Conservation (phyloP, 2,888 invertebrate species). For the Leptarthrus brevirostris region DNA sequence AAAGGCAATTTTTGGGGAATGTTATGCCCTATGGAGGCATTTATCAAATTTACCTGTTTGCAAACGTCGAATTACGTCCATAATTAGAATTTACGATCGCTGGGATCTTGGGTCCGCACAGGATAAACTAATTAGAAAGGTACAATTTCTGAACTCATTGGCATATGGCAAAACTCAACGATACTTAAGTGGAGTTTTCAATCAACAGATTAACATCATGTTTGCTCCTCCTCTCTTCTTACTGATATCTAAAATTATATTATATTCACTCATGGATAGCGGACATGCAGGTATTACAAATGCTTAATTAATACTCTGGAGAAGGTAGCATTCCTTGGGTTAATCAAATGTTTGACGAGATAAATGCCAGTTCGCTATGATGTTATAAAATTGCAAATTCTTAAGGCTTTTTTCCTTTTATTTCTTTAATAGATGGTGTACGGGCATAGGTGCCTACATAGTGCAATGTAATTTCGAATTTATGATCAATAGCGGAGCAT, state of each 20-base stretch:
- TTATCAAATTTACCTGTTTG: background rate
- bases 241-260: background rate
- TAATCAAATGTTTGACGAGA: background rate
- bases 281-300: background rate
- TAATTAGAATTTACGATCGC: slow-evolving; percentile 4
- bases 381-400: no score
- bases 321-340: background rate
- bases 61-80: background rate
- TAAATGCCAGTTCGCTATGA: background rate
- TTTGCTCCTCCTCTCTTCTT: background rate
- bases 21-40: slow-evolving; percentile 11
- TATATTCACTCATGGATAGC: background rate
- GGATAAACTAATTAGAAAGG: slow-evolving; percentile 3
- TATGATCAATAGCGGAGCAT: no score
- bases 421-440: no score
- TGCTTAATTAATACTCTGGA: background rate
- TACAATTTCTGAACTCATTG: no score
- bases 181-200: no score
- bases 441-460: no score
- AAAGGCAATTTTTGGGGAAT: slow-evolving; percentile 24
- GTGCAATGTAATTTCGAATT: no score
- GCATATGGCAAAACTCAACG: no score
- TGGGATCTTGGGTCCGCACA: background rate
- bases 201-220: no score
- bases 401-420: no score